Evolutionary conservation across 1,140 invertebrate genomes (phyloP).

Genomic region (Ganaspis sp.): DNA sequence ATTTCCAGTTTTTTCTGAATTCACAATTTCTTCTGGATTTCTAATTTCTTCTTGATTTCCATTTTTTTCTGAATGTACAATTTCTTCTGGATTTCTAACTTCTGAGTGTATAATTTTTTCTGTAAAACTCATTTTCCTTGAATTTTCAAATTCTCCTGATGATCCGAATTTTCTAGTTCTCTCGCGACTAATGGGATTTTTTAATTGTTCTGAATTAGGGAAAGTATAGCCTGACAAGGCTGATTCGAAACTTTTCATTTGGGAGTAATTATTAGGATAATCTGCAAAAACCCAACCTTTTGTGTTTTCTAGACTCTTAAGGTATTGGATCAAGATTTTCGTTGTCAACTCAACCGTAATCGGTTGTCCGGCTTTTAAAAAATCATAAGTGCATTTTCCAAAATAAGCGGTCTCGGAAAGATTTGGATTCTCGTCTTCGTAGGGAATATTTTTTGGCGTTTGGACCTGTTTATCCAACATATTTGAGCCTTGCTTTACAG

Average conservation of each 20-base stretch:
- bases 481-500: too few relatives aligned
- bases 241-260: conserved; percentile 78
- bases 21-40: too few relatives aligned
- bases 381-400: conserved; percentile 77
- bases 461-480: conserved; percentile 74
- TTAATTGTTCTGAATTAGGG: too few relatives aligned
- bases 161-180: too few relatives aligned
- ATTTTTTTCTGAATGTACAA: too few relatives aligned
- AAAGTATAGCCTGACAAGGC: conserved; percentile 69
- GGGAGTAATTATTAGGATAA: conserved; percentile 78
- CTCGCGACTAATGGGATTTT: too few relatives aligned
- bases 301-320: conserved; percentile 74
- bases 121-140: too few relatives aligned
- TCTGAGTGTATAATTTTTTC: too few relatives aligned
- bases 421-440: conserved; percentile 73
- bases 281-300: conserved; percentile 80
- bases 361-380: conserved; percentile 74
- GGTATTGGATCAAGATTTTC: conserved; percentile 79
- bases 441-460: conserved; percentile 78
- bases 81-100: too few relatives aligned
- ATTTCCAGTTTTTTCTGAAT: too few relatives aligned
- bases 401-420: conserved; percentile 75
- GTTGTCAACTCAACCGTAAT: conserved; percentile 77
- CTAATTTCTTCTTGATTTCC: too few relatives aligned
- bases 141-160: too few relatives aligned